These are phyloP conservation scores for Ectemnius lituratus DNA, from an alignment of 2,888 invertebrate genomes.

Conservation along the genomic window DNA sequence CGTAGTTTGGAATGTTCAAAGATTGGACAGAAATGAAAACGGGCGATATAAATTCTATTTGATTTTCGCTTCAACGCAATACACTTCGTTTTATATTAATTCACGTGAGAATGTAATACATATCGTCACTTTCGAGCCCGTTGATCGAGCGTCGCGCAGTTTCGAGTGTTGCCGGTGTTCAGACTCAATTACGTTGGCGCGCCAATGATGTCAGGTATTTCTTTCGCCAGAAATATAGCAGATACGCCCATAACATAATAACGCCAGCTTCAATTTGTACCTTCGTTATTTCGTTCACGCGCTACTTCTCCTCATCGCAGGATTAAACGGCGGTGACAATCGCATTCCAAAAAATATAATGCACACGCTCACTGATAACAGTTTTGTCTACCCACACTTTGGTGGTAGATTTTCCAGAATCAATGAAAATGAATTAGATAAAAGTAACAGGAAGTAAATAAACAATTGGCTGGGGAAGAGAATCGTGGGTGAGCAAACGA, in stretches of 20 bases:
- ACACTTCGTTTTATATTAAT: no score
- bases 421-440: not conserved
- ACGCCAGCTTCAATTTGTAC: slow-evolving; percentile 32
- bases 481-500: not conserved
- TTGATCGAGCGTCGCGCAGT: no score
- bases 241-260: slow-evolving; percentile 35
- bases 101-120: no score
- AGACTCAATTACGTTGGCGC: slow-evolving; percentile 42
- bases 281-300: slow-evolving; percentile 43
- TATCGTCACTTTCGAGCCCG: no score
- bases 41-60: no score
- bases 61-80: no score
- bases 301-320: slow-evolving; percentile 31
- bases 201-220: slow-evolving; percentile 32
- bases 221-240: slow-evolving; percentile 21
- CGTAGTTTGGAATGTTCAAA: no score
- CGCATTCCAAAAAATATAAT: slow-evolving; percentile 25
- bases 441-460: not conserved
- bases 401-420: not conserved
- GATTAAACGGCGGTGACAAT: slow-evolving; percentile 21
- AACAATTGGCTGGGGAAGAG: no score
- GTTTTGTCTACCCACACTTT: not conserved
- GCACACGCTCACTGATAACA: slow-evolving; percentile 17
- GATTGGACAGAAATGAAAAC: no score
- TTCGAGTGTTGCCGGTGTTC: no score